phyloP scores from a whole-genome alignment of 2,888 invertebrate genomes.

The Augochlorella aurata region DNA sequence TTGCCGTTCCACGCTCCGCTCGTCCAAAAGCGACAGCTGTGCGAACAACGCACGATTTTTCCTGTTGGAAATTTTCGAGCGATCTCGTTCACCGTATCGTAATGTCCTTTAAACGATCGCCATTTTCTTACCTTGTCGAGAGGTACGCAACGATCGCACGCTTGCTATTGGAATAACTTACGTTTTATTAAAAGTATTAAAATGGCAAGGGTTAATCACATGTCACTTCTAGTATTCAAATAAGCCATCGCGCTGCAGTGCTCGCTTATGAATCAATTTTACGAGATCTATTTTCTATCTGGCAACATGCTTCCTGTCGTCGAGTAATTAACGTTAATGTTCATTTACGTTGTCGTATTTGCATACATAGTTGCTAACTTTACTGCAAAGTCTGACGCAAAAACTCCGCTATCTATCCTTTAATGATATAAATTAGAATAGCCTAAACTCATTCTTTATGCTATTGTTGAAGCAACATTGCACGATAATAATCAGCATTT shows the following conservation, averaged over 20 bases:
- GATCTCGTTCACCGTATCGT: background rate
- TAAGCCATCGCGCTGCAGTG: background rate
- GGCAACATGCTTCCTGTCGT: background rate
- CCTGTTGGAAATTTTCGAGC: background rate
- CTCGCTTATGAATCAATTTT: background rate
- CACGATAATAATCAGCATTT: background rate
- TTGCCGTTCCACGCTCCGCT: background rate
- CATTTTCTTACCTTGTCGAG: too few relatives aligned
- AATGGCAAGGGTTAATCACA: background rate
- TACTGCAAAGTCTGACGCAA: too few relatives aligned
- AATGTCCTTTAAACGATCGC: too few relatives aligned
- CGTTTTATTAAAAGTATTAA: background rate
- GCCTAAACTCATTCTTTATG: background rate
- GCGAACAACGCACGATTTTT: background rate
- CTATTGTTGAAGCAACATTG: background rate
- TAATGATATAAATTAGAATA: too few relatives aligned
- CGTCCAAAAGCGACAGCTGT: background rate
- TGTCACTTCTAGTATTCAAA: background rate
- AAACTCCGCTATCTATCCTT: too few relatives aligned
- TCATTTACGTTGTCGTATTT: background rate
- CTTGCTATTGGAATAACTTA: background rate
- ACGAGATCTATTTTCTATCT: background rate
- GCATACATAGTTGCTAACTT: background rate
- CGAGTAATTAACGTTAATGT: background rate
- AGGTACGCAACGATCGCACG: background rate